Conservation (phyloP, 2,113 vertebrate species). For the Plecotus auritus region DNA sequence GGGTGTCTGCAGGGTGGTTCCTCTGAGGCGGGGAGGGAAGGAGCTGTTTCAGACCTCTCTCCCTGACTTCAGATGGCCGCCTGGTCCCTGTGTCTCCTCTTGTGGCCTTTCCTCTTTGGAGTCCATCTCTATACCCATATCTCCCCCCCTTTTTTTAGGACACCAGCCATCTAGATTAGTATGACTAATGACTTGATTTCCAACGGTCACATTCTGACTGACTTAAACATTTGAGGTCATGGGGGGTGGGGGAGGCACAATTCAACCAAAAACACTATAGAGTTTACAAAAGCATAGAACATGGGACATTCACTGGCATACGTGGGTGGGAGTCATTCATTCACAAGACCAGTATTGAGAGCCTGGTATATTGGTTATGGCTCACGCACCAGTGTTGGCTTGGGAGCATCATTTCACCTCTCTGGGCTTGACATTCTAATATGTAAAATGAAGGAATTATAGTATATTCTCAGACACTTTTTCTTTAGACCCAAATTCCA, state of each 20-base stretch:
- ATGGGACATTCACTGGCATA: fast-evolving
- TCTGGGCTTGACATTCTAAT: neutral
- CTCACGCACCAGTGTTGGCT: neutral
- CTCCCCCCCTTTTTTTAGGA: neutral
- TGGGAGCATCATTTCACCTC: neutral
- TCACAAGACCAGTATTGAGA: neutral
- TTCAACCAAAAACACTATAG: fast-evolving
- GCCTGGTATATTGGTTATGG: neutral
- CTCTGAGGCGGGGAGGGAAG: neutral
- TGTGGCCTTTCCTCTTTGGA: neutral
- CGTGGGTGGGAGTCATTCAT: neutral
- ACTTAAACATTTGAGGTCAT: fast-evolving
- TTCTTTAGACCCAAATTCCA: neutral
- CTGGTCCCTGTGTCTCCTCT: neutral
- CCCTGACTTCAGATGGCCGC: neutral
- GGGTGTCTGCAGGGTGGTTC: neutral
- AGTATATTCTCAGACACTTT: neutral
- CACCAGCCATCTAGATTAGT: neutral
- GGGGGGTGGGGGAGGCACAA: too few species aligned
- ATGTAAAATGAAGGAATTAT: neutral
- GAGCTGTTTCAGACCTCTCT: neutral
- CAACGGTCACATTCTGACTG: neutral
- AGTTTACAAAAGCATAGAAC: neutral
- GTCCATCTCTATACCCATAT: neutral
- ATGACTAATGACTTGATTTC: neutral